Evolutionary conservation across 1,140 invertebrate species (phyloP).

Genomic region (Dysdera silvatica): DNA sequence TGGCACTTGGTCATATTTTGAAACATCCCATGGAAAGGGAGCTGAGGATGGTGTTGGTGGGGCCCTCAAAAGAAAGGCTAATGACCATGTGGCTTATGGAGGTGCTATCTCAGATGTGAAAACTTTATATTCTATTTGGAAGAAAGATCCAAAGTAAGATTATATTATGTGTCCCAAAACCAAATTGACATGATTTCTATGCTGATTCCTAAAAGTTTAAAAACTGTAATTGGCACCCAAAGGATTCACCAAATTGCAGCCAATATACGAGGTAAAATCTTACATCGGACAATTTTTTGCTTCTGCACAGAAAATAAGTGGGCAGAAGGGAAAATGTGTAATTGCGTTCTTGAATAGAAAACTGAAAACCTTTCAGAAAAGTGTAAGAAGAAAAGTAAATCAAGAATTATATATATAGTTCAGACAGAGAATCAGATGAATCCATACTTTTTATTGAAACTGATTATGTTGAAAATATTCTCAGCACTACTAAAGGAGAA

Average conservation of each 20-base stretch:
- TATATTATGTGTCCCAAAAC: not conserved
- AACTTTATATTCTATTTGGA: not conserved
- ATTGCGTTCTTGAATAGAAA: not conserved
- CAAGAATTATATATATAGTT: not conserved
- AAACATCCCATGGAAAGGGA: not conserved
- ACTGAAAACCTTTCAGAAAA: not conserved
- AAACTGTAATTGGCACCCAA: constrained; percentile 6
- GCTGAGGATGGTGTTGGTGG: not conserved
- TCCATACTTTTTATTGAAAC: too few species aligned
- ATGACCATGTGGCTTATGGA: constrained; percentile 1
- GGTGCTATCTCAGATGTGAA: not conserved
- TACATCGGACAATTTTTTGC: not conserved
- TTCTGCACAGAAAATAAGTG: not conserved
- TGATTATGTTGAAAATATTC: too few species aligned
- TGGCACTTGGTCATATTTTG: constrained; percentile 1
- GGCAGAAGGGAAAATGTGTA: not conserved
- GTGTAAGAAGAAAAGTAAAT: not conserved
- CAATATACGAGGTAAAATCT: not conserved
- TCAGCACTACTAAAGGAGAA: too few species aligned
- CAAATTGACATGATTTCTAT: not conserved
- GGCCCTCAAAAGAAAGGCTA: constrained; percentile 1
- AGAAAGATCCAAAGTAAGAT: not conserved
- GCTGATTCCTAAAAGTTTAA: not conserved
- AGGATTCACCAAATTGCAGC: constrained; percentile 2
- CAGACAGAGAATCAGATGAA: too few species aligned